Conservation (phyloP, 2,888 invertebrate species). For the Leptinotarsa tumamoca region DNA sequence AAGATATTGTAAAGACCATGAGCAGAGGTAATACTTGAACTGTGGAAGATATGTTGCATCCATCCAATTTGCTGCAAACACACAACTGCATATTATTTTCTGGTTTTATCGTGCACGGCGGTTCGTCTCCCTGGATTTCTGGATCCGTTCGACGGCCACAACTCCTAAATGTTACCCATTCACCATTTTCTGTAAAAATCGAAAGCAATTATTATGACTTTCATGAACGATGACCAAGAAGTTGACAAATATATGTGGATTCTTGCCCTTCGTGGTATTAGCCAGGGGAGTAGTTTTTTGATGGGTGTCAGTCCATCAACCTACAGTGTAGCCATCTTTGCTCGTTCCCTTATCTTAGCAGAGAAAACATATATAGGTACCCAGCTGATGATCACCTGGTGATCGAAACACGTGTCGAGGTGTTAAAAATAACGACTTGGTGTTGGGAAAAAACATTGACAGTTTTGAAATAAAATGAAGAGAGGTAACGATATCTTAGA, state of each 20-base stretch:
- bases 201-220: not conserved
- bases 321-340: no score
- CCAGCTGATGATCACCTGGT: no score
- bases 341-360: no score
- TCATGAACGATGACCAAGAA: no score
- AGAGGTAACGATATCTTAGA: not conserved
- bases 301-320: no score
- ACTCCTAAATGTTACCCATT: not conserved
- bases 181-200: not conserved
- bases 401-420: no score
- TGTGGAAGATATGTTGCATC: constrained; percentile 1
- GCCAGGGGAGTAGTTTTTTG: no score
- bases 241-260: no score
- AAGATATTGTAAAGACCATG: not conserved
- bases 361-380: no score
- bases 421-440: no score
- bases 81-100: not conserved
- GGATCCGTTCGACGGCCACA: not conserved
- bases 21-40: not conserved
- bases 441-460: no score
- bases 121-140: not conserved
- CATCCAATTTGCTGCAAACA: not conserved
- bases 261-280: no score
- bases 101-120: not conserved
- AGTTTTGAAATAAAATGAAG: not conserved